Percentiles rank a stretch among this genome's conserved stretches.
phyloP scores from a whole-genome alignment of 30 jellyfish, hydroid and myxozoan genomes.

The Hydractinia echinata region DNA sequence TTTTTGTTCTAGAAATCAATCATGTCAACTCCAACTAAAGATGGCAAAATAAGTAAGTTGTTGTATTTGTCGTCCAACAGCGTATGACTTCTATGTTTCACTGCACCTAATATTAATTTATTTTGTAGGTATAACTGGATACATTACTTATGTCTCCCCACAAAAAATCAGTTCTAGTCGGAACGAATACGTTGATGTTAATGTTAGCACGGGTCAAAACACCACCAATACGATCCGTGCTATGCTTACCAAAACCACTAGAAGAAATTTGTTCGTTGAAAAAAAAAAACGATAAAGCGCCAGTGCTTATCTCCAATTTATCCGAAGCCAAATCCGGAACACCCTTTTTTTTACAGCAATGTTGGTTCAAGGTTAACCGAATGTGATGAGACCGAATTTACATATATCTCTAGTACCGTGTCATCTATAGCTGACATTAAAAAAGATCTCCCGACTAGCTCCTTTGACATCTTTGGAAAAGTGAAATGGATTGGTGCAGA shows the following conservation, averaged over 20 bases:
- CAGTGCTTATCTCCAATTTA: background rate
- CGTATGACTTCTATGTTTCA: too few species aligned
- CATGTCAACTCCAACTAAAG: too few species aligned
- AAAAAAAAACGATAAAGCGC: background rate
- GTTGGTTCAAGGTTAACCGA: background rate
- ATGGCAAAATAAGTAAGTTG: too few species aligned
- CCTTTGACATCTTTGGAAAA: background rate
- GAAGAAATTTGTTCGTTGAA: background rate
- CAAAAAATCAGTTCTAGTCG: too few species aligned
- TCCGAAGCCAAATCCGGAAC: background rate
- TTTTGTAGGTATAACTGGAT: too few species aligned
- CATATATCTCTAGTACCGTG: background rate
- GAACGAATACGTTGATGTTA: slow-evolving; percentile 5
- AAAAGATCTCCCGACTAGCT: background rate
- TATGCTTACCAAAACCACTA: background rate
- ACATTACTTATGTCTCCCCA: too few species aligned
- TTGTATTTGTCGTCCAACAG: too few species aligned
- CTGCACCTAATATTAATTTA: too few species aligned
- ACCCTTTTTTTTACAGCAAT: background rate
- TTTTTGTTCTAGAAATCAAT: too few species aligned
- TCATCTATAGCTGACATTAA: background rate
- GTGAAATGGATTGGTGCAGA: background rate
- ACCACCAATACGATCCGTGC: background rate
- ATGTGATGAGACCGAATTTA: background rate
- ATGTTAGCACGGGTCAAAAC: background rate